phyloP scores from a whole-genome alignment of 2,113 vertebrate species.

The Alligator sinensis region DNA sequence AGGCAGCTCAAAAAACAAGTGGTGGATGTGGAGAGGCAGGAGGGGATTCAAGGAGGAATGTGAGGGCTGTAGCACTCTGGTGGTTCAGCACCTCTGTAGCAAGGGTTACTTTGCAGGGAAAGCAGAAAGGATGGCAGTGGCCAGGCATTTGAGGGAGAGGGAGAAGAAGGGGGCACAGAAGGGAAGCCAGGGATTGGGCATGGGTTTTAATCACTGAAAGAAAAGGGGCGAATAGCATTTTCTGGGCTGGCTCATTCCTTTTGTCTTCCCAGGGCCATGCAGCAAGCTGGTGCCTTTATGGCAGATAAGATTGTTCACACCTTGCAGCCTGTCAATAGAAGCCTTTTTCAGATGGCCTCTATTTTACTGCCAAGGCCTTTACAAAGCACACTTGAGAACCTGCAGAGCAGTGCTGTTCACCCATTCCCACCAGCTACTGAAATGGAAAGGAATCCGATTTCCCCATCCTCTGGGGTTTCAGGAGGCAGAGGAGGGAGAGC shows the following conservation, averaged over 20 bases:
- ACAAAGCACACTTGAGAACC: constrained; percentile 81
- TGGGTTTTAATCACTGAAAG: constrained; percentile 66
- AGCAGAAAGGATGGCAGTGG: not conserved
- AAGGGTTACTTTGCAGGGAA: not conserved
- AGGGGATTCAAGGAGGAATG: no score
- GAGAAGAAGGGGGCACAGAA: no score
- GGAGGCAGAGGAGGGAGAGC: not conserved
- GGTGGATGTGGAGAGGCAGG: not conserved
- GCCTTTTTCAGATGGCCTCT: constrained; percentile 79
- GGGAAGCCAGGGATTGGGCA: not conserved
- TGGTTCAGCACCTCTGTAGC: not conserved
- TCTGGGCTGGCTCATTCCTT: constrained; percentile 85
- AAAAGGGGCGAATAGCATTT: constrained; percentile 82
- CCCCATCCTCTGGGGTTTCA: not conserved
- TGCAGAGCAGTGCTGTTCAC: constrained; percentile 68
- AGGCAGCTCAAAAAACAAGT: not conserved
- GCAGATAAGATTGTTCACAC: constrained; percentile 79
- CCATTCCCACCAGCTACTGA: constrained; percentile 67
- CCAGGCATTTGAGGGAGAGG: not conserved
- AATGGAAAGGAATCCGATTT: constrained; percentile 77
- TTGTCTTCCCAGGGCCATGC: constrained; percentile 82
- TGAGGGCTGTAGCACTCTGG: not conserved
- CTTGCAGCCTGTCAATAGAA: constrained; percentile 76
- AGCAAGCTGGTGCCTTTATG: constrained; percentile 71
- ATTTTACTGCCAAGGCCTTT: constrained; percentile 81